Conservation (phyloP, 1,140 invertebrate species). For the Belonocnema kinseyi region DNA sequence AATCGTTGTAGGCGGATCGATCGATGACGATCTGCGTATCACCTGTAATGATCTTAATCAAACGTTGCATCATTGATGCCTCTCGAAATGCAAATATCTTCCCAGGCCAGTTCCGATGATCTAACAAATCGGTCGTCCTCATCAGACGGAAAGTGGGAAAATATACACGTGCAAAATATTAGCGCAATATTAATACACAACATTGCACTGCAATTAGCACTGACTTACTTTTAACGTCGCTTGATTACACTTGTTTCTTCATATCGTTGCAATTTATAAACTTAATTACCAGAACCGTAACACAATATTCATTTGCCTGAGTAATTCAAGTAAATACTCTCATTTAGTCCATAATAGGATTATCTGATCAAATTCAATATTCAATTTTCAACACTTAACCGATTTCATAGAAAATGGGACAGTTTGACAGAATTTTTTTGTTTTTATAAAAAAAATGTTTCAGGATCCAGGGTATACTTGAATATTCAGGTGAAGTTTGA, state of each 20-base stretch:
- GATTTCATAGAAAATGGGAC: too few relatives aligned
- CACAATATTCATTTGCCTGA: too few relatives aligned
- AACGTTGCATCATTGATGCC: conserved; percentile 45
- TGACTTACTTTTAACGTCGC: conserved; percentile 15
- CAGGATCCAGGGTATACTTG: too few relatives aligned
- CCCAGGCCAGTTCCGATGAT: conserved; percentile 39
- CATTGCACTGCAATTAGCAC: conserved; percentile 9
- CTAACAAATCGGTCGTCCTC: conserved; percentile 24
- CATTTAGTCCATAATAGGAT: too few relatives aligned
- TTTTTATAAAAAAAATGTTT: too few relatives aligned
- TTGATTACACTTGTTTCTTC: conserved; percentile 22
- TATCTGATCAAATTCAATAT: too few relatives aligned
- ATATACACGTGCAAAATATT: conserved; percentile 20
- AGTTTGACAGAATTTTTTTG: too few relatives aligned
- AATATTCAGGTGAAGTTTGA: too few relatives aligned
- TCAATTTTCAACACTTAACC: too few relatives aligned
- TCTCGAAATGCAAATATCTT: conserved; percentile 44
- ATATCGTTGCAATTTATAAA: not conserved
- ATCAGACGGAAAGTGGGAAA: not conserved
- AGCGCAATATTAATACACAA: conserved; percentile 8
- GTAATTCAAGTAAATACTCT: too few relatives aligned
- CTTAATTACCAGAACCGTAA: too few relatives aligned
- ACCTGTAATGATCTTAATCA: conserved; percentile 51
- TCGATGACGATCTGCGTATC: conserved; percentile 49
- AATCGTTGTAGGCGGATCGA: not conserved